phyloP scores from a whole-genome alignment of 2,888 invertebrate genomes.

The Epinotia brunnichana region DNA sequence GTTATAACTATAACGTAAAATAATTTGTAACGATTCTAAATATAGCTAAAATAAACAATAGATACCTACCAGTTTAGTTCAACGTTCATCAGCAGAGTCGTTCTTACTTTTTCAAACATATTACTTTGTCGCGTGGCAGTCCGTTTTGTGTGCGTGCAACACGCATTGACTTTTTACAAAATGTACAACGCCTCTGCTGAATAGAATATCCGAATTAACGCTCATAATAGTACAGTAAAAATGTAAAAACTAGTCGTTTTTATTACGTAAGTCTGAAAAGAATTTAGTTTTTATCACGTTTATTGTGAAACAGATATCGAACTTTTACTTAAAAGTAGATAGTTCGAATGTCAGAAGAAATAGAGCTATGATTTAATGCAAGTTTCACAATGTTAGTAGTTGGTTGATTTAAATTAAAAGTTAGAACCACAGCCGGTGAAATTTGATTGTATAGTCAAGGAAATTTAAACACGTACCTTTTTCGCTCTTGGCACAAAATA shows the following conservation, averaged over 20 bases:
- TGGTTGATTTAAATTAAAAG: neutral
- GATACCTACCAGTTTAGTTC: neutral
- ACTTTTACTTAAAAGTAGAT: slow-evolving; percentile 17
- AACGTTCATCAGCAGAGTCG: slow-evolving; percentile 24
- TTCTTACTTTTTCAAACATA: slow-evolving; percentile 32
- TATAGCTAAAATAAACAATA: neutral
- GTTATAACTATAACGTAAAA: too few species aligned
- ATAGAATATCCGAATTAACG: slow-evolving; percentile 35
- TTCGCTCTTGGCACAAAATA: too few species aligned
- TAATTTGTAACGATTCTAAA: too few species aligned
- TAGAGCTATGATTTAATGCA: neutral
- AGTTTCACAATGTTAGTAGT: neutral
- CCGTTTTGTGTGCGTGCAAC: slow-evolving; percentile 64
- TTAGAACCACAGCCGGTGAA: too few species aligned
- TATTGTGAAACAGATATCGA: slow-evolving; percentile 17
- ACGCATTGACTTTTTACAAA: slow-evolving; percentile 62
- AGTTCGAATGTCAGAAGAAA: slow-evolving; percentile 4
- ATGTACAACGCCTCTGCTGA: slow-evolving; percentile 8
- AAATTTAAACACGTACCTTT: too few species aligned
- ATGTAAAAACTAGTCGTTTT: slow-evolving; percentile 13
- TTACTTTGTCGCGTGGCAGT: slow-evolving; percentile 38
- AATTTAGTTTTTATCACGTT: slow-evolving; percentile 20
- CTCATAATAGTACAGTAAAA: neutral
- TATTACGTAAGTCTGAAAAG: slow-evolving; percentile 17
- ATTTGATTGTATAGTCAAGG: too few species aligned